These are phyloP conservation scores for Ametastegia equiseti DNA, from an alignment of 2,888 invertebrate species.

Conservation along the genomic window DNA sequence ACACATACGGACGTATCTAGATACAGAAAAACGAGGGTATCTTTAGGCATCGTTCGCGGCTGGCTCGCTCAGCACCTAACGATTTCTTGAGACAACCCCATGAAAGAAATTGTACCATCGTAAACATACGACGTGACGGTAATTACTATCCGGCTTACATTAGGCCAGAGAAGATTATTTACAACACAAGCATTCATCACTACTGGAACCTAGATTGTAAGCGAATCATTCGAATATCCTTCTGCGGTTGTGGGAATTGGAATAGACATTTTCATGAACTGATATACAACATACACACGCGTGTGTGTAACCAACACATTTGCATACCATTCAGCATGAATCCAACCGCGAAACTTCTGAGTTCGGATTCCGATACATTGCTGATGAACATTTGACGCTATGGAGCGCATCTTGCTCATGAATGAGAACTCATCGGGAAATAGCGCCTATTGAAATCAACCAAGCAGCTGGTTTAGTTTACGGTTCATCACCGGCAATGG, in stretches of 20 bases:
- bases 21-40: not conserved
- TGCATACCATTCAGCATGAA: not conserved
- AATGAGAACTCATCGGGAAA: not conserved
- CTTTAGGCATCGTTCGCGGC: not conserved
- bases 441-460: not conserved
- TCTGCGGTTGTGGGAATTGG: not conserved
- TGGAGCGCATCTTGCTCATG: not conserved
- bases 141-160: not conserved
- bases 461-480: not conserved
- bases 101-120: conserved; percentile 6
- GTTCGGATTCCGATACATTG: not conserved
- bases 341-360: not conserved
- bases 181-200: not conserved
- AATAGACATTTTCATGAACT: not conserved
- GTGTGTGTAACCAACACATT: no score
- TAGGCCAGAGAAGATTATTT: not conserved
- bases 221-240: not conserved
- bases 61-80: not conserved
- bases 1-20: not conserved
- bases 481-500: no score
- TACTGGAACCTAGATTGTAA: not conserved
- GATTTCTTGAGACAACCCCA: not conserved
- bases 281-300: not conserved
- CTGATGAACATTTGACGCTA: not conserved
- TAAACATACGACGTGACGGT: not conserved